A percentile compares a stretch with the other conserved stretches of the same genome.
phyloP scores from a whole-genome alignment of 2,113 vertebrate species.

The Nymphicus hollandicus region DNA sequence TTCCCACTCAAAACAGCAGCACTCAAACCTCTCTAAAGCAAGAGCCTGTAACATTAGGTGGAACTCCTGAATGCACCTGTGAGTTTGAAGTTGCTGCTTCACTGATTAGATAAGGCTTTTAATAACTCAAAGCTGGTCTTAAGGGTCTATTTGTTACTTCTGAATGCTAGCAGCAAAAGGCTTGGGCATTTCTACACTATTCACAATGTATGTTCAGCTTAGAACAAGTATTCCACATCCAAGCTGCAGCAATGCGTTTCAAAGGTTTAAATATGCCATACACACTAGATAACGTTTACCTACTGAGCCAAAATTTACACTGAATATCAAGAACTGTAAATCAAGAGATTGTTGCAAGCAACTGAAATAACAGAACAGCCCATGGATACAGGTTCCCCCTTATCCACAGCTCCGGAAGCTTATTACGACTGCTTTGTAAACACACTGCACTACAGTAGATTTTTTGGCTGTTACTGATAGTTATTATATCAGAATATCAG shows the following conservation, averaged over 20 bases:
- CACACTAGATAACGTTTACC: not conserved
- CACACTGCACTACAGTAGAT: not conserved
- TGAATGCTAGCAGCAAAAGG: not conserved
- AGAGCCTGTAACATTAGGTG: not conserved
- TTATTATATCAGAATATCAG: not conserved
- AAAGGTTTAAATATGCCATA: conserved; percentile 6
- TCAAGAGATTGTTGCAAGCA: not conserved
- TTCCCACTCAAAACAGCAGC: not conserved
- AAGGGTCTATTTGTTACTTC: not conserved
- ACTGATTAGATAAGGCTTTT: not conserved
- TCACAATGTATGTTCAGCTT: not conserved
- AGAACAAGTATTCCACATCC: not conserved
- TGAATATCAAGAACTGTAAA: not conserved
- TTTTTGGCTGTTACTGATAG: not conserved
- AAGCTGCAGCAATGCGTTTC: not conserved
- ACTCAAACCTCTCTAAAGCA: not conserved
- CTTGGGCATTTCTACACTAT: not conserved
- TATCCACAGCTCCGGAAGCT: not conserved
- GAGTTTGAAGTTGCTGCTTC: not conserved
- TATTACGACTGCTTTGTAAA: not conserved
- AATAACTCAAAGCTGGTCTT: not conserved
- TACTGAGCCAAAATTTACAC: not conserved
- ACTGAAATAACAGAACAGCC: not conserved
- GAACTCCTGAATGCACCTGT: not conserved
- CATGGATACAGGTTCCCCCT: not conserved